Evolutionary conservation across 2,888 invertebrate genomes (phyloP), one percentile per base, ranked within the genome.

Genomic region (Cactoblastis cactorum): DNA sequence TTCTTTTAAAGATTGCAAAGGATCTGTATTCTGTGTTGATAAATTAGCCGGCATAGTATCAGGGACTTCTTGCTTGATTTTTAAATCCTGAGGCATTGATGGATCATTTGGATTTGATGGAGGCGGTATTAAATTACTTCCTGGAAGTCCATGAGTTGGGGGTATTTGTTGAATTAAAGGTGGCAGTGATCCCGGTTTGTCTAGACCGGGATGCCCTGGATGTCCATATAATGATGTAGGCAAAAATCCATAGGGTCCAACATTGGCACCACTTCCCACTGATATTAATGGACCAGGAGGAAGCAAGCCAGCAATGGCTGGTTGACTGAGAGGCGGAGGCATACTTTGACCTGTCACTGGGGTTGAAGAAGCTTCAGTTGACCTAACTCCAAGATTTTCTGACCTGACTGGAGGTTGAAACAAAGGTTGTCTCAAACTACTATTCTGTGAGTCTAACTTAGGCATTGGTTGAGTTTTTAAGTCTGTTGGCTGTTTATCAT

Each of bases 1-100:
- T 75, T 95, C 95, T 71, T 95, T 94, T 6, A 95, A 81, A 59
- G 94, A 94, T 69, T 95, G 95, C 57, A 95, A 73, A 2, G 95
- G 95, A 85, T 95, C 95, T 19, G 91, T 78, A 52, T 83, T 80
- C 55, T 91, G 91, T 43, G 91, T 89, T 37, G 90, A 89, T 37
- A 89, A 67, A 66, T 89, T 89, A 46, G 88, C 86, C 53, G 92
- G 84, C 65, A 88, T 76, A 58, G 74, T 83, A 56, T 90, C 90
- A 55, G 91, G 87, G 65, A 91, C 69, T 87, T 92, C 81, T 82
- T 89, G 84, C 62, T 90, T 90, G 24, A 90, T 90, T 72, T 91
- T 91, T 50, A 90, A 71, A 62, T 91, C 90, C 60, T 89, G 90
- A 28, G 89, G 88, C 81, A 90, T 86, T 57, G 83, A 80, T 48